Evolutionary conservation across 2,113 vertebrate species (phyloP), one percentile per base, ranked within the genome.

Genomic region (Astatoreochromis straeleni): DNA sequence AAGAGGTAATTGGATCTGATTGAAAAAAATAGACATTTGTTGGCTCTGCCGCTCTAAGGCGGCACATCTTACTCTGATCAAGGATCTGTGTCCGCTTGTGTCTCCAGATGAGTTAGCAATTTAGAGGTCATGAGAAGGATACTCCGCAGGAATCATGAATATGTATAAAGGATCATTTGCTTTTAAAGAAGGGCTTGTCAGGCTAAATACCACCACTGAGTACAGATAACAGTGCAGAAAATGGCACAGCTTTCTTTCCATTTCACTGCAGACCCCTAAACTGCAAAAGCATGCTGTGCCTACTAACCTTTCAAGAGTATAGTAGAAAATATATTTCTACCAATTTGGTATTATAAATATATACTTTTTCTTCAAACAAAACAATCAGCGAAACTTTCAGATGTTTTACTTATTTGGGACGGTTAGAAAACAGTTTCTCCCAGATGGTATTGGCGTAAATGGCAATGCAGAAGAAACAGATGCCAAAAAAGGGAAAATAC

Each of bases 91-190:
- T 79, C 8, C n/a, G 57, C n/a, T 75, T 70, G 58, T 57, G n/a
- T 49, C 26, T 84, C 55, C 55, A 75, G 85, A 89, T 88, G 75
- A 80, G 42, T 79, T 82, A 42, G 26, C 31, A 12, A 78, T 78
- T 89, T 49, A 81, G 91, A 92, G 88, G 92, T 93, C 89, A 88
- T 35, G 58, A 42, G 53, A 87, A 84, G 85, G 88, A 90, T 82
- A 86, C 83, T 73, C 79, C 31, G 47, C 42, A 29, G 86, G 40
- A 85, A 81, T 82, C 93, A 92, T 92, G 89, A 93, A 94, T 93
- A 92, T 94, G 83, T 88, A 89, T 91, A 84, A 86, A 85, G 91
- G 84, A 91, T 86, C 21, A 91, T 68, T 84, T 31, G 26, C 85
- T 91, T 91, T 91, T 47, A 90, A 87, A 91, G 82, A 82, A 68